phyloP scores from a whole-genome alignment of 2,113 vertebrate species.

The Colaptes auratus region DNA sequence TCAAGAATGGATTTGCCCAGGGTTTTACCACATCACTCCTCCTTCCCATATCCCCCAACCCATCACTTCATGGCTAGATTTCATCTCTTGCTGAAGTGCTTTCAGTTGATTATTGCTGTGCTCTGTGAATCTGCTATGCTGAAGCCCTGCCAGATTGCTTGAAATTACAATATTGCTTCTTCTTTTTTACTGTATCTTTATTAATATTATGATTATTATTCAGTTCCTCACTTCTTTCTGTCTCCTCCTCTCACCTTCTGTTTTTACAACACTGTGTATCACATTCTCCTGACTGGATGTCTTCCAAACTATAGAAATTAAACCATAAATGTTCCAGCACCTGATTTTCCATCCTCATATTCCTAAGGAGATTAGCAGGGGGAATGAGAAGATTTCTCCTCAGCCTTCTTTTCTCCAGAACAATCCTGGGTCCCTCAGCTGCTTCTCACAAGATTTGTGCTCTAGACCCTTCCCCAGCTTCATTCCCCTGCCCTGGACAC shows the following conservation, averaged over 20 bases:
- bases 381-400: not conserved
- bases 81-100: not conserved
- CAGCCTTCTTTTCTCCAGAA: too few species aligned
- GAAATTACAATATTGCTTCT: not conserved
- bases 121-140: rapidly evolving
- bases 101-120: not conserved
- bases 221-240: not conserved
- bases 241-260: not conserved
- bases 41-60: not conserved
- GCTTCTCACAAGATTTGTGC: too few species aligned
- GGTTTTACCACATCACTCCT: not conserved
- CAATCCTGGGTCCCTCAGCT: too few species aligned
- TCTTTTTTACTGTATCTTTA: not conserved
- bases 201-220: not conserved
- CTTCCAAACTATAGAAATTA: not conserved
- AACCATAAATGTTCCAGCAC: not conserved
- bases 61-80: not conserved
- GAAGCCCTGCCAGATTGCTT: not conserved
- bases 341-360: not conserved
- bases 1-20: not conserved
- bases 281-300: not conserved
- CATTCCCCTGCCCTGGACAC: too few species aligned
- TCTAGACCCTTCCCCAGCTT: too few species aligned
- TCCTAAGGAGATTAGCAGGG: not conserved
- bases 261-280: not conserved